Conservation (phyloP, 2,888 invertebrate genomes). For the Caenorhabditis imperialis region DNA sequence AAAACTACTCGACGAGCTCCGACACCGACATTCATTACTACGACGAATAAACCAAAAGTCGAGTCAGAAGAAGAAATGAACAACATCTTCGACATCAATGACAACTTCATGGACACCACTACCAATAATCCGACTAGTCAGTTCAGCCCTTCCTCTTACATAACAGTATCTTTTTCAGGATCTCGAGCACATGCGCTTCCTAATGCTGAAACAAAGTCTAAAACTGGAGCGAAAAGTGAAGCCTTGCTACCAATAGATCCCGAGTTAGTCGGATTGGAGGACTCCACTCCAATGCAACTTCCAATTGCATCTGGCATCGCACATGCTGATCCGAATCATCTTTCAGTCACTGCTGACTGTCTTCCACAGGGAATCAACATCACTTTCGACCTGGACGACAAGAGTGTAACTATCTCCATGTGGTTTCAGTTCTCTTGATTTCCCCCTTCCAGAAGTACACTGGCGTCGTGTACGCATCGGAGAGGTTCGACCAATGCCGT, state of each 20-base stretch:
- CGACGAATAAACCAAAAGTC: constrained; percentile 7
- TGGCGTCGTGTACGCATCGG: constrained; percentile 77
- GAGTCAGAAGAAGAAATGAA: constrained; percentile 36
- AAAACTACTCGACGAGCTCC: neutral
- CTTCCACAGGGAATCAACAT: constrained; percentile 65
- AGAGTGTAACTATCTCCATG: constrained; percentile 6
- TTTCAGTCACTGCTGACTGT: constrained; percentile 61
- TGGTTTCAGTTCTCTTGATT: neutral
- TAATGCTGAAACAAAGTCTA: constrained; percentile 25
- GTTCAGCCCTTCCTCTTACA: neutral
- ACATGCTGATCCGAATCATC: constrained; percentile 38
- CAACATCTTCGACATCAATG: constrained; percentile 35
- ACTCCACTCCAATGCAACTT: constrained; percentile 43
- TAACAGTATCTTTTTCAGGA: constrained; percentile 14
- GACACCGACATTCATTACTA: too few species aligned
- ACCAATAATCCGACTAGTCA: constrained; percentile 33
- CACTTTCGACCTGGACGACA: constrained; percentile 51
- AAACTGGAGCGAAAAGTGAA: constrained; percentile 12
- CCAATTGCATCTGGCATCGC: constrained; percentile 53
- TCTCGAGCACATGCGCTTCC: constrained; percentile 43
- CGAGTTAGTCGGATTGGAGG: constrained; percentile 48
- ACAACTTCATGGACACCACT: constrained; percentile 33
- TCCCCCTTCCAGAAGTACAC: constrained; percentile 72
- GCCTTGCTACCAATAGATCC: constrained; percentile 43
- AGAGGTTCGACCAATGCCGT: constrained; percentile 75